Base-by-base conservation (phyloP, 2,797 vertebrate genomes). In the Hirundo rustica region DNA sequence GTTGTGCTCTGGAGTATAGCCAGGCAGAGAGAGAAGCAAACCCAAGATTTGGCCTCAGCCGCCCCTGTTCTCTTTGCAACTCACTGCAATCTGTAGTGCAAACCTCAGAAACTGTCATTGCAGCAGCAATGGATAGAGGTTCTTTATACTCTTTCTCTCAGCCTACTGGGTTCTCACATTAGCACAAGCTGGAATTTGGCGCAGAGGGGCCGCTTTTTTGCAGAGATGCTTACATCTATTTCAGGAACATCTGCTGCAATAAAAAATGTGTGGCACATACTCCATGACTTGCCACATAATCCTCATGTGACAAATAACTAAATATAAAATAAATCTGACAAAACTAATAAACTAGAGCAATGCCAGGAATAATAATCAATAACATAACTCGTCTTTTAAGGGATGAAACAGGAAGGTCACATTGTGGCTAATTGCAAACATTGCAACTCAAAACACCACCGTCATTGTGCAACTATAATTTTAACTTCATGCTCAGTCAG, bases 161-260 rank as follows among this genome's bases (percentile, higher is more conserved):
- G 89, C 83, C 83, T 95, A 70, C 80, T 90, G 80, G 89, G 55
- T 95, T 96, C 93, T 91, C 66, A 88, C 88, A 94, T 91, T 96
- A 94, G 45, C 84, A 82, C 71, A 86, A 91, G 74, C 77, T 84
- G 92, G 88, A 95, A 94, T 94, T 91, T 96, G 92, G 91, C 90
- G 90, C 93, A 87, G 84, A 95, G 93, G 81, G 64, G 25, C 67
- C 93, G 81, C 67, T 95, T 95, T 94, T 89, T 91, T 95, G 55
- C 90, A 94, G 95, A 93, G 75, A 92, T 93, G 86, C 91, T 95
- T 91, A 93, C 81, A 74, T 95, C 71, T 92, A 96, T 94, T 95
- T 96, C 88, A 93, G 94, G 94, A 91, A 92, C 95, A 96, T 95
- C 96, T 96, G 87, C 79, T 93, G 89, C 88, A 96, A 94, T 94